Conservation (phyloP, 2,888 invertebrate species). For the Cantharis nigra region DNA sequence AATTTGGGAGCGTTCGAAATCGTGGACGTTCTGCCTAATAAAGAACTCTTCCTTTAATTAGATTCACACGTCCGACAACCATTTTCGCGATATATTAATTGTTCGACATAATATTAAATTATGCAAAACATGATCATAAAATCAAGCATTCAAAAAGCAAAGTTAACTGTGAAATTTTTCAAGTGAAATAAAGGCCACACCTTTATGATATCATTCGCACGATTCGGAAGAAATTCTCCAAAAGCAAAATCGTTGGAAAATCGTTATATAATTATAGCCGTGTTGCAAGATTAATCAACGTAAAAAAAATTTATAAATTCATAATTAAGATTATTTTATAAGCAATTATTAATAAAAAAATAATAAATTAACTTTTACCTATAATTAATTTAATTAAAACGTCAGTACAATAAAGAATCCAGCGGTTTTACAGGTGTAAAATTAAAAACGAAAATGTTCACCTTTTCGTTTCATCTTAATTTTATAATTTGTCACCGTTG, state of each 20-base stretch:
- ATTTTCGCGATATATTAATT: neutral
- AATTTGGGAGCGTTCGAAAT: neutral
- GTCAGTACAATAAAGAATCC: neutral
- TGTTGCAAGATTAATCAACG: neutral
- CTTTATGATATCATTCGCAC: neutral
- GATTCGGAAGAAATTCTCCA: neutral
- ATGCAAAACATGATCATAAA: neutral
- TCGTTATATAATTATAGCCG: neutral
- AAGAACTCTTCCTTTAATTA: neutral
- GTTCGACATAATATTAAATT: neutral
- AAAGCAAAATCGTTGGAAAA: neutral
- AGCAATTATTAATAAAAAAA: neutral
- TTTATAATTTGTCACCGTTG: slow-evolving; percentile 1
- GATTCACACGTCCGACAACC: neutral
- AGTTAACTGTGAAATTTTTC: slow-evolving; percentile 2
- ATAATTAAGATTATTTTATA: neutral
- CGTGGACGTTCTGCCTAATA: neutral
- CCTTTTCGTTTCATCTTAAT: neutral
- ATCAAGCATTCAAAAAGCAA: neutral
- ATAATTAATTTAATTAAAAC: neutral
- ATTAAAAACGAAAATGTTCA: neutral
- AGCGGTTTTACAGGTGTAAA: neutral
- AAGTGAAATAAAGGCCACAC: neutral
- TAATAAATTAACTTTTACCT: neutral
- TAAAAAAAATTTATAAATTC: neutral